These are phyloP conservation scores for Craterocephalus amniculus DNA, from an alignment of 2,797 vertebrate genomes.

Conservation along the genomic window DNA sequence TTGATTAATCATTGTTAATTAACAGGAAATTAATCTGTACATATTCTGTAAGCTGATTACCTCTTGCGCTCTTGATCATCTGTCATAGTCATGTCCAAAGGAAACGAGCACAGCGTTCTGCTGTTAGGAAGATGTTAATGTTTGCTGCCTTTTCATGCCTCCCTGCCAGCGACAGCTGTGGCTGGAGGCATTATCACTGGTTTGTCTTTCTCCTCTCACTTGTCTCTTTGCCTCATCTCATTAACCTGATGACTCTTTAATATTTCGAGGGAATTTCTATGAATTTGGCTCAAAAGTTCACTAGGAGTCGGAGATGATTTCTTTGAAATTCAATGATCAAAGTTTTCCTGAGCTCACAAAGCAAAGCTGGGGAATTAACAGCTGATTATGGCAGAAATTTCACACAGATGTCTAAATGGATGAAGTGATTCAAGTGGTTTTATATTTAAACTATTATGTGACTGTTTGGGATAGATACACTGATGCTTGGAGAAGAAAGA, in stretches of 20 bases:
- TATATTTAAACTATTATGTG: background rate
- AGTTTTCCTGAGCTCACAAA: too few species aligned
- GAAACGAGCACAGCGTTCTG: background rate
- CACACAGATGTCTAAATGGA: background rate
- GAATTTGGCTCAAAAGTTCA: background rate
- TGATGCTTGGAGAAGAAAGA: background rate
- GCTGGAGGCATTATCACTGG: background rate
- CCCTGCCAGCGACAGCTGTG: background rate
- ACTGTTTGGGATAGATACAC: background rate
- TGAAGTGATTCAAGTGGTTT: background rate
- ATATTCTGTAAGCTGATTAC: background rate
- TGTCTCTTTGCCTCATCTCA: background rate
- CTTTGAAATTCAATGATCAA: too few species aligned
- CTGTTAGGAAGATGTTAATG: background rate
- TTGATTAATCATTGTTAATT: background rate
- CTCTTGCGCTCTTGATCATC: background rate
- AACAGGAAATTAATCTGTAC: background rate
- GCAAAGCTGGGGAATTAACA: background rate
- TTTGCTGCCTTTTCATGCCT: background rate
- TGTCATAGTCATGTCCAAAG: background rate
- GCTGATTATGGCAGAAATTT: background rate
- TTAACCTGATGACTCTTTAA: background rate
- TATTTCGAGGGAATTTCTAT: background rate
- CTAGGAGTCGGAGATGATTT: background rate
- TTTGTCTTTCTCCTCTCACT: background rate